Conservation (phyloP, 2,113 vertebrate species). For the Scopus umbretta region DNA sequence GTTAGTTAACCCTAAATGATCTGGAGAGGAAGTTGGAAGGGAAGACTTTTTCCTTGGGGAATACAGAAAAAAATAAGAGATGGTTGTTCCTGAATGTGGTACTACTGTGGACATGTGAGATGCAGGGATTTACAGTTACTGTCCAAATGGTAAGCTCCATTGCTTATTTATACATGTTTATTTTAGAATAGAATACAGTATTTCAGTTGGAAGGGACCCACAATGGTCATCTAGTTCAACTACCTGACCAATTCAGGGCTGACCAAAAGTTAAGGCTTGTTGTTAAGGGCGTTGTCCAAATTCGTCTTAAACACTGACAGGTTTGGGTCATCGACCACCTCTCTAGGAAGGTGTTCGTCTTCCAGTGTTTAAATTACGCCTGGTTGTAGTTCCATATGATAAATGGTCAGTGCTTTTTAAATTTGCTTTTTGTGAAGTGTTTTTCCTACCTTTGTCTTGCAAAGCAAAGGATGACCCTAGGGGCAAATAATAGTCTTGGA, state of each 20-base stretch:
- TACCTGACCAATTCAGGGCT: background rate
- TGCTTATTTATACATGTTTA: background rate
- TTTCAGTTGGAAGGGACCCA: background rate
- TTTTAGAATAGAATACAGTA: background rate
- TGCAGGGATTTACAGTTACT: background rate
- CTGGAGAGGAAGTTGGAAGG: background rate
- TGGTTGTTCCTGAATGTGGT: background rate
- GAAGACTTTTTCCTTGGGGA: background rate
- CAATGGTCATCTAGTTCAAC: background rate
- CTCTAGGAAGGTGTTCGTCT: background rate
- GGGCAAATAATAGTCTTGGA: background rate
- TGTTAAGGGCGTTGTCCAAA: background rate
- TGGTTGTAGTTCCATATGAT: background rate
- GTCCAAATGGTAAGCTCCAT: background rate
- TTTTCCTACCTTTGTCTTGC: background rate
- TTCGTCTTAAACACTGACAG: background rate
- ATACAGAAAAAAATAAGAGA: background rate
- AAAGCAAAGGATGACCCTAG: background rate
- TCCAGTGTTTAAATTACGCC: background rate
- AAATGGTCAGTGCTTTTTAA: background rate
- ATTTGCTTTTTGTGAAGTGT: background rate
- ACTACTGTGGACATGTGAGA: rapidly evolving
- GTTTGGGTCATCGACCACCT: background rate
- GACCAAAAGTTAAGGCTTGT: background rate
- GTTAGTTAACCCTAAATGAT: background rate